These are phyloP conservation scores for Enhydra lutris DNA, from an alignment of 2,113 vertebrate species.

Conservation along the genomic window DNA sequence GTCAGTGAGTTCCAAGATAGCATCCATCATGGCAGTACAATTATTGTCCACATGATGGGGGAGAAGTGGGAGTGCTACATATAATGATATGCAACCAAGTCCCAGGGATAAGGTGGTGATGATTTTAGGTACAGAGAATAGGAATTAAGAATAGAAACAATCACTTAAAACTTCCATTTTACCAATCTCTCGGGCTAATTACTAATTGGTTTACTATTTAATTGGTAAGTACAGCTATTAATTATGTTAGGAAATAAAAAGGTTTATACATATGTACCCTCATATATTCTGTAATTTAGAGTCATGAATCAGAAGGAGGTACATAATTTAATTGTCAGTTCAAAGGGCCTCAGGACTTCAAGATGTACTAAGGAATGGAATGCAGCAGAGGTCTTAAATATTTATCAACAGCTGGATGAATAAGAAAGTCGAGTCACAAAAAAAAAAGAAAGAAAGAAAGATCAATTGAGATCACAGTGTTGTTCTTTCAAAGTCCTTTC, in stretches of 20 bases:
- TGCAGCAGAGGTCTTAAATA: background rate
- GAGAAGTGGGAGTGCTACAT: background rate
- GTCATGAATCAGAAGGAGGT: slow-evolving; percentile 51
- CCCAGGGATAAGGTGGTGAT: background rate
- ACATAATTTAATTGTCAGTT: background rate
- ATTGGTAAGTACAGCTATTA: slow-evolving; percentile 43
- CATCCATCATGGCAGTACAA: background rate
- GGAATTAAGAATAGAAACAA: slow-evolving; percentile 56
- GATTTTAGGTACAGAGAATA: background rate
- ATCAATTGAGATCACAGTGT: background rate
- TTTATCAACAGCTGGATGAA: slow-evolving; percentile 18
- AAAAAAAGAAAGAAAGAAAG: background rate
- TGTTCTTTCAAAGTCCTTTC: background rate
- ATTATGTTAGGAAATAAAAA: slow-evolving; percentile 61
- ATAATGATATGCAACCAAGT: background rate
- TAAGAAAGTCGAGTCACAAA: background rate
- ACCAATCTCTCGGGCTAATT: slow-evolving; percentile 26
- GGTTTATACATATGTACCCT: slow-evolving; percentile 22
- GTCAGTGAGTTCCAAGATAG: background rate
- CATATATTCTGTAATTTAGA: slow-evolving; percentile 61
- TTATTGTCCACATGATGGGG: background rate
- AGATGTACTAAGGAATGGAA: background rate
- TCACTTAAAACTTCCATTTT: background rate
- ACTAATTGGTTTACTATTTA: slow-evolving; percentile 48
- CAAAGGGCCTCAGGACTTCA: background rate